Evolutionary conservation across 2,113 vertebrate genomes (phyloP), one percentile per base, ranked within the genome.

Genomic region (Dromaius novaehollandiae): DNA sequence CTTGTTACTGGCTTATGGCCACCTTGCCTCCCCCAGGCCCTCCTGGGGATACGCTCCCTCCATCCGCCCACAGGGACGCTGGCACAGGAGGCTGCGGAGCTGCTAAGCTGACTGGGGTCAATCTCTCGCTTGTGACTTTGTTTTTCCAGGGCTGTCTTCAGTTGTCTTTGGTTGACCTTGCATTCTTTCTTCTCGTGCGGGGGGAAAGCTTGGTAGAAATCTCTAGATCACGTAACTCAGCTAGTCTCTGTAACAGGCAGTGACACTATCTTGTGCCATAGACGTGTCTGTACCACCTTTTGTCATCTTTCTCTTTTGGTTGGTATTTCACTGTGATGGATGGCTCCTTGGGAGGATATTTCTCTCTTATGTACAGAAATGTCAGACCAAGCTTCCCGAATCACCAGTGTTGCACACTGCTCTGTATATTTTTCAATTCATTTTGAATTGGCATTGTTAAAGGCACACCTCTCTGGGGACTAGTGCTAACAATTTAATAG

Each of bases 331-430:
- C 70, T 66, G 4, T 88, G 89, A 91, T 66, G 13, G 60, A 77
- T 81, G 50, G 21, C 50, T 93, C 21, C 71, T 77, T 88, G 71
- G 89, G 79, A 89, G 44, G 48, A 86, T 55, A 70, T n/a, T 8
- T 91, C 78, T 53, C 50, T 40, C 36, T 25, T 25, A 34, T 21
- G 53, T 82, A 87, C 17, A 28, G 36, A 73, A 87, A 95, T 82
- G 76, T 80, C 94, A 91, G 84, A 63, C 40, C 30, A 58, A 82
- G 36, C 89, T 92, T 81, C 85, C 87, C 88, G 89, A 93, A 95
- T 93, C 88, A 92, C 53, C 34, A 32, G 34, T 30, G 34, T 28
- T 76, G 46, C 80, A 46, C 82, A 65, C 24, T 75, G 46, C 65
- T 78, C 74, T 90, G 86, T 38, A 36, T 82, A 36, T 82, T 93